A percentile compares a stretch with the other conserved stretches of the same genome.
These are phyloP conservation scores for Hyalella azteca DNA, from an alignment of 2,888 invertebrate genomes.

Conservation along the genomic window DNA sequence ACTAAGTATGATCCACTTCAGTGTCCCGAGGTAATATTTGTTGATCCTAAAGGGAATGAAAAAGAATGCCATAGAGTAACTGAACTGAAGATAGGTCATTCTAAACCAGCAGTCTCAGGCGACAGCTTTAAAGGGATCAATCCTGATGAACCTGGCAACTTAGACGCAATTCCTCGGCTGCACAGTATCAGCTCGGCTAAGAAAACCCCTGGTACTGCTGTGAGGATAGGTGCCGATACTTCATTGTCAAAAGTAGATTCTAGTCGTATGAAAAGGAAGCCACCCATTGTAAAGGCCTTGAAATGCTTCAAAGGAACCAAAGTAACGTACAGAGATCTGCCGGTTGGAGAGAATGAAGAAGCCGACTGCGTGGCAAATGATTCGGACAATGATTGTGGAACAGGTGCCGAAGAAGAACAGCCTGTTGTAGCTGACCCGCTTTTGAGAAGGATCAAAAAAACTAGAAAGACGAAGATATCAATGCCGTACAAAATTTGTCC, in stretches of 20 bases:
- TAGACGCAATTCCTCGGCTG: no score
- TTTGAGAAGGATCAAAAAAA: conserved; percentile 18
- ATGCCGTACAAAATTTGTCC: conserved; percentile 53
- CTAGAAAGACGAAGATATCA: conserved; percentile 47
- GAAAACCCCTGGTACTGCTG: conserved; percentile 33
- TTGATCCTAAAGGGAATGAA: no score
- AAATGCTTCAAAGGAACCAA: neutral
- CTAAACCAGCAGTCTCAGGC: no score
- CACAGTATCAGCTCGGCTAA: neutral
- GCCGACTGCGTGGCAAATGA: neutral
- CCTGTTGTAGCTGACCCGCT: neutral
- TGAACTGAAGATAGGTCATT: no score
- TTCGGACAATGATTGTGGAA: neutral
- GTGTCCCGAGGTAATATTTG: no score
- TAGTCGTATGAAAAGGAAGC: neutral
- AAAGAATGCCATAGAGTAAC: no score
- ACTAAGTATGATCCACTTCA: no score
- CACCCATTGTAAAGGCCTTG: neutral
- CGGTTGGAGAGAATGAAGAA: neutral
- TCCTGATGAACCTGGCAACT: no score
- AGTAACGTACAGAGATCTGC: conserved; percentile 7
- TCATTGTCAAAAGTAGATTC: no score
- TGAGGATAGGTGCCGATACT: neutral
- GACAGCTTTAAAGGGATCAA: no score
- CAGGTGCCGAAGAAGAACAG: neutral